These are phyloP conservation scores for Polydrusus tereticollis DNA, from an alignment of 2,888 invertebrate species.

Conservation along the genomic window DNA sequence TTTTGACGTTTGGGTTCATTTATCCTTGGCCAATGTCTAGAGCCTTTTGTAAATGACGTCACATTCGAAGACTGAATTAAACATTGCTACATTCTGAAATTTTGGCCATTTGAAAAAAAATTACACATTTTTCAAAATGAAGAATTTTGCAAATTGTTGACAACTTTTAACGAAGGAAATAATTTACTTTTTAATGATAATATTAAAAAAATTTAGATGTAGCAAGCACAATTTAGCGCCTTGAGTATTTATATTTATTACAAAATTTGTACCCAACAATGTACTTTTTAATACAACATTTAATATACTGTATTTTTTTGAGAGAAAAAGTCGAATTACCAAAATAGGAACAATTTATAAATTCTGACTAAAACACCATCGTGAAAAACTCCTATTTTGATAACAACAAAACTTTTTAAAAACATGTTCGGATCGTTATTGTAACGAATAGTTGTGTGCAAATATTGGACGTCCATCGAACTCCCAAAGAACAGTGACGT, in stretches of 20 bases:
- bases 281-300: constrained; percentile 17
- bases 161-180: too few relatives aligned
- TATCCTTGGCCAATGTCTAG: too few relatives aligned
- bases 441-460: constrained; percentile 14
- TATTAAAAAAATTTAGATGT: too few relatives aligned
- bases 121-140: too few relatives aligned
- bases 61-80: too few relatives aligned
- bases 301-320: constrained; percentile 8
- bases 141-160: too few relatives aligned
- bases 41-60: too few relatives aligned
- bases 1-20: too few relatives aligned
- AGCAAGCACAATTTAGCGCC: too few relatives aligned
- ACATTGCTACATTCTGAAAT: too few relatives aligned
- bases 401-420: constrained; percentile 14
- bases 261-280: not conserved
- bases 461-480: not conserved
- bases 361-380: not conserved
- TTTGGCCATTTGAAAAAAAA: too few relatives aligned
- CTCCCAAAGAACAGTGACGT: not conserved
- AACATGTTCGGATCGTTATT: constrained; percentile 18
- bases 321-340: constrained; percentile 1
- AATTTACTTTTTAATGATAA: too few relatives aligned
- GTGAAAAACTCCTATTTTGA: constrained; percentile 6
- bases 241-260: constrained; percentile 12
- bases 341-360: constrained; percentile 21